Evolutionary conservation across 2,797 vertebrate genomes (phyloP).

Genomic region (Megaceryle alcyon): DNA sequence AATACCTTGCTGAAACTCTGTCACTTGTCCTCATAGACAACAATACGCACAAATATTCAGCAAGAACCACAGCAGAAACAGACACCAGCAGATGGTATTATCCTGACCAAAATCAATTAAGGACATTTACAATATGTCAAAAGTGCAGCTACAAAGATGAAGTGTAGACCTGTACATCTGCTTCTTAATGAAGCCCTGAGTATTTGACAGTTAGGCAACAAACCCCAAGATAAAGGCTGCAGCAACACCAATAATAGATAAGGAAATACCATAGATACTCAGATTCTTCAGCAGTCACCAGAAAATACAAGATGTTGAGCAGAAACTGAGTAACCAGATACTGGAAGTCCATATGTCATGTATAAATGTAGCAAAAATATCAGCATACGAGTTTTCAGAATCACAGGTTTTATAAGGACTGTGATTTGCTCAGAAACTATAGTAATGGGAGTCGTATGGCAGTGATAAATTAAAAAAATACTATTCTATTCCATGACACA

Average conservation of each 20-base stretch:
- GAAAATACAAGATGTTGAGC: conserved; percentile 4
- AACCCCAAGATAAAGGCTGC: conserved; percentile 13
- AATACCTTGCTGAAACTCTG: neutral
- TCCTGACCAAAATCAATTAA: conserved; percentile 53
- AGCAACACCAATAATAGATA: neutral
- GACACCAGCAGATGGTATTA: conserved; percentile 50
- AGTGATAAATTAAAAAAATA: neutral
- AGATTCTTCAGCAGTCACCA: neutral
- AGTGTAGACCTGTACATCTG: conserved; percentile 62
- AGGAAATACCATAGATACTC: neutral
- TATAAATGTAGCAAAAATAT: conserved; percentile 26
- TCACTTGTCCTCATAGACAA: neutral
- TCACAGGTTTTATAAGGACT: neutral
- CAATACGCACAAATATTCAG: neutral
- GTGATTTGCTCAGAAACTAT: neutral
- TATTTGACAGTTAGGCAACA: conserved; percentile 41
- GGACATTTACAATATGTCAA: conserved; percentile 50
- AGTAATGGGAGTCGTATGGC: neutral
- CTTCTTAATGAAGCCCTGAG: conserved; percentile 46
- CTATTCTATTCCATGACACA: neutral
- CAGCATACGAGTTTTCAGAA: neutral
- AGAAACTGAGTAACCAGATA: neutral
- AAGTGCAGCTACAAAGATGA: conserved; percentile 45
- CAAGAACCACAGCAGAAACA: conserved; percentile 24
- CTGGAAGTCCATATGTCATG: neutral